These are phyloP conservation scores for Trachops cirrhosus DNA, from an alignment of 2,797 vertebrate species.

Conservation along the genomic window DNA sequence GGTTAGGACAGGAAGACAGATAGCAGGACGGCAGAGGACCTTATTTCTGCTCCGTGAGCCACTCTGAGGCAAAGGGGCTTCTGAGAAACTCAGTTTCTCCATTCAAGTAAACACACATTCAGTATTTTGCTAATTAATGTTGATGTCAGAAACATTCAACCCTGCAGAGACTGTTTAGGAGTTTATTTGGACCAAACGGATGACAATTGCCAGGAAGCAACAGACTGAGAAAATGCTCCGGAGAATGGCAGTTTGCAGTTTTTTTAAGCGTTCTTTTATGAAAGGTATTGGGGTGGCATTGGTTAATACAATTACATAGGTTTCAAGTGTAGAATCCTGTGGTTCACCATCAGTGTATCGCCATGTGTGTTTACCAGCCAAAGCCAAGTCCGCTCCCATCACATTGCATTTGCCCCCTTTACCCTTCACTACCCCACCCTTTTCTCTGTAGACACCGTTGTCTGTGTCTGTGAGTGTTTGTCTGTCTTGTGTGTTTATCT, in stretches of 20 bases:
- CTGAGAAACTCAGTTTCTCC: neutral
- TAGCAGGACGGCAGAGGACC: neutral
- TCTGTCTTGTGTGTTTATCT: neutral
- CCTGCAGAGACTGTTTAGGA: neutral
- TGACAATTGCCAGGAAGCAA: neutral
- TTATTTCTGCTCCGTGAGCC: neutral
- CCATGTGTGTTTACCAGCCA: neutral
- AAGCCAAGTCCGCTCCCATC: neutral
- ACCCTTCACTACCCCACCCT: neutral
- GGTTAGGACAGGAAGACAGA: neutral
- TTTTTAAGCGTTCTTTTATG: neutral
- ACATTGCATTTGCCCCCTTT: fast-evolving
- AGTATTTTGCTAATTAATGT: neutral
- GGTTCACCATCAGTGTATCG: too few relatives aligned
- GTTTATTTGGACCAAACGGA: neutral
- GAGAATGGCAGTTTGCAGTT: neutral
- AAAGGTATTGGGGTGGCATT: neutral
- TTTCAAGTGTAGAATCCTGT: neutral
- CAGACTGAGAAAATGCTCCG: neutral
- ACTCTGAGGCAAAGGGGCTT: neutral
- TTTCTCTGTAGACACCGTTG: neutral
- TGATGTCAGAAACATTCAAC: too few relatives aligned
- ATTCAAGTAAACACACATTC: neutral
- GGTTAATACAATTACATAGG: neutral
- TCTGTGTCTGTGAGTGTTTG: neutral